Evolutionary conservation across 2,113 vertebrate species (phyloP).

Genomic region (Chaetodon auriga): DNA sequence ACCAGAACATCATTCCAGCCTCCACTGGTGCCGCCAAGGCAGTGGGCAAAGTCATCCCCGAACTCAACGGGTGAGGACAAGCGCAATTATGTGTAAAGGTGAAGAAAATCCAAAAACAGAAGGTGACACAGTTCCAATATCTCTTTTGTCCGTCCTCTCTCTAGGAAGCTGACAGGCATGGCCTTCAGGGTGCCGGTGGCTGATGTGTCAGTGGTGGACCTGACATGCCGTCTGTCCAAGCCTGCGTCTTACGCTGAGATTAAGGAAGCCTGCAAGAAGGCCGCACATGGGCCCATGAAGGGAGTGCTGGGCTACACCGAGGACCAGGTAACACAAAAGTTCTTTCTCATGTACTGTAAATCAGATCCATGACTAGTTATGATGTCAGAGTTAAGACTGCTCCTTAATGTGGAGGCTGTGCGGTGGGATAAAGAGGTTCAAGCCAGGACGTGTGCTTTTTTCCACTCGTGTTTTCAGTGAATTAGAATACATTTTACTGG

Average conservation of each 20-base stretch:
- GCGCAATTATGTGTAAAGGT: not conserved
- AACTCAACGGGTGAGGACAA: constrained; percentile 88
- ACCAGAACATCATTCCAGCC: constrained; percentile 93
- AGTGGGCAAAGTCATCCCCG: constrained; percentile 91
- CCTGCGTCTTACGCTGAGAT: constrained; percentile 85
- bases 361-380: not conserved
- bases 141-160: not conserved
- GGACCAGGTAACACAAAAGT: constrained; percentile 76
- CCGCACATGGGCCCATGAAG: constrained; percentile 87
- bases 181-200: constrained; percentile 91
- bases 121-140: not conserved
- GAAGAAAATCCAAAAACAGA: not conserved
- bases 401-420: not conserved
- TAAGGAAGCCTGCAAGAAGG: constrained; percentile 88
- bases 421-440: not conserved
- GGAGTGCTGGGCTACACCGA: constrained; percentile 92
- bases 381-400: not conserved
- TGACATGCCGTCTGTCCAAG: constrained; percentile 89
- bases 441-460: not conserved
- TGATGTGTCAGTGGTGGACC: constrained; percentile 91
- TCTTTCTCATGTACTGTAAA: not conserved
- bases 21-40: constrained; percentile 92
- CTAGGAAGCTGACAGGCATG: constrained; percentile 93
- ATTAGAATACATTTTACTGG: not conserved
- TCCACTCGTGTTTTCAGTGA: not conserved